Percentiles rank a stretch among this genome's conserved stretches.
These are phyloP conservation scores for Ophiodon elongatus DNA, from an alignment of 2,113 vertebrate species.

Conservation along the genomic window DNA sequence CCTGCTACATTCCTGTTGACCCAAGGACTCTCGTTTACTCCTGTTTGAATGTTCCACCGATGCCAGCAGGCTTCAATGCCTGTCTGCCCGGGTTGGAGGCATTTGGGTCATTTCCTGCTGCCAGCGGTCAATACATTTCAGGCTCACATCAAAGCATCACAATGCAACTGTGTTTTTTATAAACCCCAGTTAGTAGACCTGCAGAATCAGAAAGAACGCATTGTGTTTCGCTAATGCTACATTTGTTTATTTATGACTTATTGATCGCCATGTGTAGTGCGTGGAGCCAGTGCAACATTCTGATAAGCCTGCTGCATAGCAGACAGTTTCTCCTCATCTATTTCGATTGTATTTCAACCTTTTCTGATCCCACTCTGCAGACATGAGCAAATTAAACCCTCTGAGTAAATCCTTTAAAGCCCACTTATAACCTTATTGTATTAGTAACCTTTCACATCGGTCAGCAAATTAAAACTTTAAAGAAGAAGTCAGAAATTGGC, in stretches of 20 bases:
- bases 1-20: not conserved
- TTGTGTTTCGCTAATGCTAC: not conserved
- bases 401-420: constrained; percentile 6
- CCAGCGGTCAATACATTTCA: not conserved
- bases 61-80: not conserved
- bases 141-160: not conserved
- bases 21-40: not conserved
- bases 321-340: not conserved
- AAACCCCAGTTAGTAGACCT: not conserved
- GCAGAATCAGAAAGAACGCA: not conserved
- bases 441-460: constrained; percentile 6
- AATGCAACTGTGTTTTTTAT: not conserved
- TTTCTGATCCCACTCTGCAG: not conserved
- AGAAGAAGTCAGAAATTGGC: not conserved
- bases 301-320: not conserved
- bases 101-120: not conserved
- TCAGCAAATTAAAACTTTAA: constrained; percentile 11
- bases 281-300: not conserved
- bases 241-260: not conserved
- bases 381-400: not conserved
- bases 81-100: not conserved
- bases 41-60: not conserved
- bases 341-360: not conserved
- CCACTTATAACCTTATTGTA: not conserved
- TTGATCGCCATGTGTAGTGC: not conserved